A percentile compares a stretch with the other conserved stretches of the same genome.
Conservation (phyloP, 2,888 invertebrate genomes). For the Sarcophaga variegata region DNA sequence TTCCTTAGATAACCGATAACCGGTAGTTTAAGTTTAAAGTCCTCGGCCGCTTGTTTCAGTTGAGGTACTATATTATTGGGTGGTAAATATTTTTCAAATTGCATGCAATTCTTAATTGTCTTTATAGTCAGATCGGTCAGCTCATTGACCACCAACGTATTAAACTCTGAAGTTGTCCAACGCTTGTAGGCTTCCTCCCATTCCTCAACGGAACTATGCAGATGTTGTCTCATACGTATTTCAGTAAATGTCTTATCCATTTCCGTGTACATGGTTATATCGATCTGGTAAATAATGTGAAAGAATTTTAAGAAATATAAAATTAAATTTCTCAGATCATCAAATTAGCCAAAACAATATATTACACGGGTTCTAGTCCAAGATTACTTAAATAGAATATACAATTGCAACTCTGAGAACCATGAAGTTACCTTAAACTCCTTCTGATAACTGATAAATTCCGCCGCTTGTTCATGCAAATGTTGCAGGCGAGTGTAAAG, state of each 20-base stretch:
- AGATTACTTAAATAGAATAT: no score
- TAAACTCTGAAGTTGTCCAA: slow-evolving; percentile 84
- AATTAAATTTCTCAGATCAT: no score
- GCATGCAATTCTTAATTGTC: slow-evolving; percentile 88
- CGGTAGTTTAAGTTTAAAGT: slow-evolving; percentile 90
- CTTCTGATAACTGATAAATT: slow-evolving; percentile 91
- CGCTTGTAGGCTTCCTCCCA: slow-evolving; percentile 87
- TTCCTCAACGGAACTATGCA: slow-evolving; percentile 90
- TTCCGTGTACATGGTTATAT: slow-evolving; percentile 91
- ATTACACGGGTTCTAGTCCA: no score
- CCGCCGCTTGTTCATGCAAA: slow-evolving; percentile 87
- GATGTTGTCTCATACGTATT: slow-evolving; percentile 89
- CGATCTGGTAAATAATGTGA: slow-evolving; percentile 84
- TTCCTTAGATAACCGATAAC: slow-evolving; percentile 91
- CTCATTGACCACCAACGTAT: slow-evolving; percentile 87
- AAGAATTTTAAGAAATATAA: background rate
- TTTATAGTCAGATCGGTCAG: slow-evolving; percentile 86
- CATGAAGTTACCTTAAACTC: slow-evolving; percentile 86
- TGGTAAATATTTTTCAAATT: slow-evolving; percentile 92
- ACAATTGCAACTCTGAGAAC: background rate
- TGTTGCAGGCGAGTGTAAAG: slow-evolving; percentile 85
- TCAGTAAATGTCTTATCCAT: slow-evolving; percentile 91
- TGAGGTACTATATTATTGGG: slow-evolving; percentile 89
- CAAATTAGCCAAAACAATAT: no score
- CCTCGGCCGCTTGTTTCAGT: slow-evolving; percentile 89